Evolutionary conservation across 2,113 vertebrate genomes (phyloP), one percentile per base, ranked within the genome.

Genomic region (Emydocephalus ijimae): DNA sequence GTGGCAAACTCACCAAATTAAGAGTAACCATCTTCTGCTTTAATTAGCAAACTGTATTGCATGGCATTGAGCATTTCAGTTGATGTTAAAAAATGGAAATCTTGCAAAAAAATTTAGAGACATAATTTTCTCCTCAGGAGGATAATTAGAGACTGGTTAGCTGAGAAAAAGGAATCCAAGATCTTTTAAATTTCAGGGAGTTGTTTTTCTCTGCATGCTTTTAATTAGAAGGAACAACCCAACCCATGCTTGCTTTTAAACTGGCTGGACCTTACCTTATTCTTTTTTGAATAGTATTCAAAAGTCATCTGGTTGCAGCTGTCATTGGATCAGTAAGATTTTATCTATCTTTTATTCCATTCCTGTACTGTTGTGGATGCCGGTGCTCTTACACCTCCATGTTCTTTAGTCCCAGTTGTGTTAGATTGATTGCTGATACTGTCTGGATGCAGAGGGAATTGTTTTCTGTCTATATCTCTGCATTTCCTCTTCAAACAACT

Each of bases 1-100:
- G 0, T 74, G 93, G 92, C 92, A 94, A 96, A 96, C 95, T 95
- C 59, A 95, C 74, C 93, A 94, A 81, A 94, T 96, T 95, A 94
- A 91, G 89, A 57, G 61, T 39, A 87, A 52, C 0, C 90, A 90
- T 95, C 39, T 95, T 1, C 54, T 54, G 45, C 85, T 94, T 95
- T 94, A 94, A 92, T 93, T 92, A 50, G 50, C 88, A 93, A 81
- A 21, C 59, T 61, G 0, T 26, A 26, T 56, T 0, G 0, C 34
- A 0, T 0, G 0, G 10, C 26, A 69, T 45, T 0, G 57, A 57
- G 87, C 59, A 26, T 89, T 90, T 39, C n/a, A 23, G 14, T 56
- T 56, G 39, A 0, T 56, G 74, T 94, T 52, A 92, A 20, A 45
- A 91, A 59, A 85, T 56, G 91, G 61, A 86, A 92, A 43, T 34